Base-by-base conservation (phyloP, 2,888 invertebrate species). In the Augiades crinisus region DNA sequence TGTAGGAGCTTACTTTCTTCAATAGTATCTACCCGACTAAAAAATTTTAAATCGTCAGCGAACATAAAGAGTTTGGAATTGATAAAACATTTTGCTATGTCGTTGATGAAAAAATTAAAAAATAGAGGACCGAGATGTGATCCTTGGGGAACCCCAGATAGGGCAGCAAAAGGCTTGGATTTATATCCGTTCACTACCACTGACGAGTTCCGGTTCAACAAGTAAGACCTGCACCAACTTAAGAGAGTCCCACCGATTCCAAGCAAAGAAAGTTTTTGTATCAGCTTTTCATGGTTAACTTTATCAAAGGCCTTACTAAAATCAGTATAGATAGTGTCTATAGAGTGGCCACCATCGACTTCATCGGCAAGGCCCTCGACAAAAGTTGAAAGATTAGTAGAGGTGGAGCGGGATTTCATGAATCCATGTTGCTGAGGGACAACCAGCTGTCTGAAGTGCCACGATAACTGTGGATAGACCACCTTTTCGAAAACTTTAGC, bases 321-420 rank as follows among this genome's bases (percentile, higher is more conserved):
- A n/a, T 5, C 17, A 4, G 36, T 36, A 16, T 36, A 36, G 1
- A 36, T 36, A 16, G 36, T 27, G 22, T 55, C 52, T 7, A 47
- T 7, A 6, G 47, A 47, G 4, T 44, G 14, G 12, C 41, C 21
- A 24, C 8, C 5, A 33, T 60, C 61, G 2, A 61, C 3, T 0
- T 13, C 10, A 10, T 50, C 38, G 8, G 40, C 24, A 1, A 61
- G 3, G 12, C 36, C 17, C 13, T 57, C 24, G 8, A 45, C 33
- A 45, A 45, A 34, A 7, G 22, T 21, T 45, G 34, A 7, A 7
- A 60, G 19, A 24, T 59, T 60, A 0, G 55, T 54, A 2, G 27
- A 6, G 2, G 58, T 58, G 0, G 59, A 62, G 8, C 53, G 43
- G 12, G n/a, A 10, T 7, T 5, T 30, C 12, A 8, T n/a, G 30